Base-by-base conservation (phyloP, 2,888 invertebrate genomes). In the Drosophila kanekoi region DNA sequence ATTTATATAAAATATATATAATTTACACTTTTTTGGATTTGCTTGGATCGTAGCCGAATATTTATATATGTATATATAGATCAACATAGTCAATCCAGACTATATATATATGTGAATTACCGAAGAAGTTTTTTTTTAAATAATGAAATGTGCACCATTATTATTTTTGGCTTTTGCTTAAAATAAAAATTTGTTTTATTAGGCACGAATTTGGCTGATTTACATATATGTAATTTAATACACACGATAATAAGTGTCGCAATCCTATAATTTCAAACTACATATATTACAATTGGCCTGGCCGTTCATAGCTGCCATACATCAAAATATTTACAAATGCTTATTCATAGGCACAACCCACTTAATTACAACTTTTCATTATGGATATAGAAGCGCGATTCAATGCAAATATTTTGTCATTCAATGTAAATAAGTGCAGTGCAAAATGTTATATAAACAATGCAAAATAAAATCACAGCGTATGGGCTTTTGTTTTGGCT, bases 351-450 rank as follows among this genome's bases (percentile, higher is more conserved):
- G 68, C 74, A 51, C 57, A 69, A 23, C 72, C 57, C 79, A 84
- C 77, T 84, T 81, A 84, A 81, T 79, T 79, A 81, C 67, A 70
- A 45, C 10, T 41, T 56, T 62, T 64, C 49, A 40, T 44, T 48
- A 48, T 45, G 35, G 41, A 14, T 38, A 33, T 28, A 48, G n/a
- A 56, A 48, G 14, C 20, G 28, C 64, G 40, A 61, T 56, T 20
- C 52, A 59, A 48, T 59, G 60, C 38, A 81, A 83, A 79, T 70
- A 68, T 77, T 73, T 59, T 62, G 52, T 45, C 28, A 38, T 54
- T 71, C 38, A 68, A 58, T 59, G 60, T 43, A 54, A 65, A 63
- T 62, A 58, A 61, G 63, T 62, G 59, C 37, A 61, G 44, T 56
- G 48, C 40, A 49, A 66, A 69, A 66, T 66, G 61, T 61, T 72